These are phyloP conservation scores for Dryadula phaetusa DNA, from an alignment of 2,888 invertebrate genomes.

Conservation along the genomic window DNA sequence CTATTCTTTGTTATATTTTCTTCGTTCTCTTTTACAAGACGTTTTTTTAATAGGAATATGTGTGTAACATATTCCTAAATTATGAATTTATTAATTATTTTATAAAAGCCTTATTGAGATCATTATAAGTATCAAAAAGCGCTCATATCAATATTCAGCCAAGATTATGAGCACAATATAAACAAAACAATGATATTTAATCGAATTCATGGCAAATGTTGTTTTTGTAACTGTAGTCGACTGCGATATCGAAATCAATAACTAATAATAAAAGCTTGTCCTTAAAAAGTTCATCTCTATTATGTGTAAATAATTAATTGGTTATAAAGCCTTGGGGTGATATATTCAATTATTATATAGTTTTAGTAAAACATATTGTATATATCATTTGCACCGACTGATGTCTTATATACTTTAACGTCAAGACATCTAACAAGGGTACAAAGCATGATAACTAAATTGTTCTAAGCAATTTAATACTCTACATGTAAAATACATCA, in stretches of 20 bases:
- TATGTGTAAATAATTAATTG: background rate
- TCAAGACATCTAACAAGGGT: conserved; percentile 3
- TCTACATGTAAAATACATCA: background rate
- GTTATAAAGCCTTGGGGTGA: too few species aligned
- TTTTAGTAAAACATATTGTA: background rate
- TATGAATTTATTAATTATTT: too few species aligned
- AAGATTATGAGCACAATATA: background rate
- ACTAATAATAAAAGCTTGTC: background rate
- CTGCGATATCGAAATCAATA: background rate
- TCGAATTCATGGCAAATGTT: background rate
- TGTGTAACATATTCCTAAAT: too few species aligned
- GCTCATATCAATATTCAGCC: too few species aligned
- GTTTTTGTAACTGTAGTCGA: background rate
- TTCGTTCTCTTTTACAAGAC: too few species aligned
- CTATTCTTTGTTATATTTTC: too few species aligned
- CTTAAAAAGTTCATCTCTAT: background rate
- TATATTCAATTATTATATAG: background rate
- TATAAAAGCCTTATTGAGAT: too few species aligned
- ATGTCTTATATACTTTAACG: background rate
- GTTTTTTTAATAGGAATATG: too few species aligned
- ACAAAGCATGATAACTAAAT: background rate
- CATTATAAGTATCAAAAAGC: too few species aligned
- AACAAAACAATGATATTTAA: background rate
- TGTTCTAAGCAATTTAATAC: background rate
- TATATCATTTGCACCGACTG: background rate